phyloP scores from a whole-genome alignment of 92 coral and sea anemone genomes.

The Bergia puertoricense region DNA sequence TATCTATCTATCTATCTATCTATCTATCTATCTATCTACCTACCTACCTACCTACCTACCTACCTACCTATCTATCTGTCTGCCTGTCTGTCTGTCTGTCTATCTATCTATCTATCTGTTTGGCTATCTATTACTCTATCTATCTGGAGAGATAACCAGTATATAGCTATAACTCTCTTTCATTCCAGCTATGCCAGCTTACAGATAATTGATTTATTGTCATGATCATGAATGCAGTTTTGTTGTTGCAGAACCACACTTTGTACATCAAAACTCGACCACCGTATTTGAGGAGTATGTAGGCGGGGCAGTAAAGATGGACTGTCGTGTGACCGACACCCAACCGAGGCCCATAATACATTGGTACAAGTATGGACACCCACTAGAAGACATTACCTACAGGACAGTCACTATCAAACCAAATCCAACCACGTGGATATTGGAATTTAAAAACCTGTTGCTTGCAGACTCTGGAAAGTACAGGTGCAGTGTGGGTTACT shows the following conservation, averaged over 20 bases:
- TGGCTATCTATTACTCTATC: too few species aligned
- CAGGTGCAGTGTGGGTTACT: conserved; percentile 26
- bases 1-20: too few species aligned
- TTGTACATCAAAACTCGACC: conserved; percentile 14
- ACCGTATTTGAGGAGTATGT: not conserved
- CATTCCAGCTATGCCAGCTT: not conserved
- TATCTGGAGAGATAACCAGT: too few species aligned
- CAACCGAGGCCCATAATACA: not conserved
- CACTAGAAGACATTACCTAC: conserved; percentile 24
- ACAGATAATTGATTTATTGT: not conserved
- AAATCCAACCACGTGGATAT: conserved; percentile 30
- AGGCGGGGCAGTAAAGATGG: conserved; percentile 25
- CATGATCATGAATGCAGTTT: not conserved
- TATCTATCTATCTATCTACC: too few species aligned
- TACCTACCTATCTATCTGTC: too few species aligned
- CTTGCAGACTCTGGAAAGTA: conserved; percentile 28
- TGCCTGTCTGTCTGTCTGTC: too few species aligned
- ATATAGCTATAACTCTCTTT: too few species aligned
- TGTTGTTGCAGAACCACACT: not conserved
- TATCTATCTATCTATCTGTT: too few species aligned
- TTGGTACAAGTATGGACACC: conserved; percentile 43
- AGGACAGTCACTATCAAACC: conserved; percentile 7
- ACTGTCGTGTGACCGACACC: conserved; percentile 27
- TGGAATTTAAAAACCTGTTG: conserved; percentile 14
- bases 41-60: too few species aligned